Evolutionary conservation across 2,888 invertebrate species (phyloP), one percentile per base, ranked within the genome.

Genomic region (Bellardia bayeri): DNA sequence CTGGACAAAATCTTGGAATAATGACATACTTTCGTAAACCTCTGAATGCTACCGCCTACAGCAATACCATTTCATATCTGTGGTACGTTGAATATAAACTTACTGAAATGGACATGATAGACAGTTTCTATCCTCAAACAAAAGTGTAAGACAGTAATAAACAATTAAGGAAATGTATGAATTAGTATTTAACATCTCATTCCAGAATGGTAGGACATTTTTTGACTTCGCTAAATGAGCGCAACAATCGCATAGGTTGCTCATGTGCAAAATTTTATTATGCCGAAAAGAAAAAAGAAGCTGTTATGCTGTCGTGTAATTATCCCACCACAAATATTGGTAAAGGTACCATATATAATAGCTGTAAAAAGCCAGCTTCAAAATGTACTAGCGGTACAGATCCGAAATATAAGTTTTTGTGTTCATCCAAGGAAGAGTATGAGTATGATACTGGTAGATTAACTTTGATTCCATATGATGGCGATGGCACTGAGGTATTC

Each of bases 1-100:
- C 91, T 1, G 91, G 91, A 2, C 91, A 91, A 74, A 91, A 91
- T 40, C 89, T 91, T 11, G 90, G 90, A 76, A 66, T 91, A 0
- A 82, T 90, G 30, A 89, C 63, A 11, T 89, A 16, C 30, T 11
- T 49, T 3, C 14, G 9, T 11, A 51, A 54, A 5, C 49, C 33
- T n/a, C 1, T 33, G 2, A 74, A 33, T 61, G 14, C 66, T 0
- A 61, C 23, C 2, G n/a, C 30, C 4, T 83, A 69, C 89, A 0
- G 86, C 3, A 75, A 68, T 30, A 5, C 37, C 0, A 45, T 76
- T 54, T 30, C 69, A 3, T 76, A 71, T 9, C 1, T 78, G 45
- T 85, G 85, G 85, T 85, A 69, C 63, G 0, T 66, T 0, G 85
- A 85, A n/a, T 54, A 85, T 75, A 30, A 8, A 7, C 6, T 75